Evolutionary conservation across 2,888 invertebrate genomes (phyloP).

Genomic region (Tiphia femorata): DNA sequence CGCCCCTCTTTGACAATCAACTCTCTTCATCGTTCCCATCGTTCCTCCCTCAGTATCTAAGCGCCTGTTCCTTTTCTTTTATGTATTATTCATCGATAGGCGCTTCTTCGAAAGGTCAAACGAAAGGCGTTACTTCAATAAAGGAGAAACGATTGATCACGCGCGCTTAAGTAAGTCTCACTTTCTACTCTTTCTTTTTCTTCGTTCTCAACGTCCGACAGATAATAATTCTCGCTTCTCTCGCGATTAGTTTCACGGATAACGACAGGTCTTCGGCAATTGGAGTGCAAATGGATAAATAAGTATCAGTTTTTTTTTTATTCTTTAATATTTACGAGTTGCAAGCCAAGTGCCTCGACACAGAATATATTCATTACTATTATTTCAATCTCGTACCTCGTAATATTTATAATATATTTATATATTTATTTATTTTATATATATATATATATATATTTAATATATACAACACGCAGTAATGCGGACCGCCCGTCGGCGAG

Average conservation of each 20-base stretch:
- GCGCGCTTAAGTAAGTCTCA: too few species aligned
- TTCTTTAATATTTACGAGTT: constrained; percentile 50
- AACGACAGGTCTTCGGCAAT: constrained; percentile 62
- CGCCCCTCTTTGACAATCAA: too few species aligned
- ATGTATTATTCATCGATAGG: too few species aligned
- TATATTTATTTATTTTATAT: constrained; percentile 54
- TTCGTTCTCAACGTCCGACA: constrained; percentile 39
- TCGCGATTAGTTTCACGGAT: constrained; percentile 52
- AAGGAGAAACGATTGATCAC: too few species aligned
- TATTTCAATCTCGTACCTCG: constrained; percentile 61
- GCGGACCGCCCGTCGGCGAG: constrained; percentile 37
- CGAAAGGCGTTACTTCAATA: too few species aligned
- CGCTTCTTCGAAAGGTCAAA: too few species aligned
- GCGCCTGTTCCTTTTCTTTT: too few species aligned
- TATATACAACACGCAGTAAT: constrained; percentile 66
- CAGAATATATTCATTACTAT: constrained; percentile 58
- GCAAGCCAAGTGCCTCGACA: constrained; percentile 62
- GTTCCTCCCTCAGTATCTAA: too few species aligned
- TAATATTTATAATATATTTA: constrained; percentile 63
- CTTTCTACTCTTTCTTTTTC: not conserved
- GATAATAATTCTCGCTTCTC: constrained; percentile 54
- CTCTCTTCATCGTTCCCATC: too few species aligned
- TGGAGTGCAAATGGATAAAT: constrained; percentile 58
- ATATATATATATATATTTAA: constrained; percentile 57
- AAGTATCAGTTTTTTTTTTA: constrained; percentile 43